Evolutionary conservation across 2,113 vertebrate species (phyloP).

Genomic region (Mellivora capensis): DNA sequence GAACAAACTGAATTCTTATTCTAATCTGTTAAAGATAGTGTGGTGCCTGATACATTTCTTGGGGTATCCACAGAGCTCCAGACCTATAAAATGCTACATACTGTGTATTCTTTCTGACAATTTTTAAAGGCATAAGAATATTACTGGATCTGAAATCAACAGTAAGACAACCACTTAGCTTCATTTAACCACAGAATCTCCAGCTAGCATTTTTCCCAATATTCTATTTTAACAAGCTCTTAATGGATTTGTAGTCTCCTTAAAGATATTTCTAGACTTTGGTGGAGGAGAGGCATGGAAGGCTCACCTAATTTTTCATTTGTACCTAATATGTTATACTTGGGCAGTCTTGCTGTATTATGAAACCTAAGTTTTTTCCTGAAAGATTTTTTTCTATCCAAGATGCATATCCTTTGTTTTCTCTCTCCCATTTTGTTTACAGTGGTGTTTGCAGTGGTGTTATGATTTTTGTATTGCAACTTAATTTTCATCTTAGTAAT

Average conservation of each 20-base stretch:
- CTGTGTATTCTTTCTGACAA: background rate
- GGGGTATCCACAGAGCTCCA: background rate
- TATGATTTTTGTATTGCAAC: background rate
- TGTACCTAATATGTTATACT: background rate
- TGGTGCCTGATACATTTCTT: background rate
- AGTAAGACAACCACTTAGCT: conserved; percentile 1
- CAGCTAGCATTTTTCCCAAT: background rate
- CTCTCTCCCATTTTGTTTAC: background rate
- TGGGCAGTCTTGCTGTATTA: conserved; percentile 10
- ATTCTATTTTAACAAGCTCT: background rate
- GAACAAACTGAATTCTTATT: background rate
- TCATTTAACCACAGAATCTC: background rate
- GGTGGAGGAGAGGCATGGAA: background rate
- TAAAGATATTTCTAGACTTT: conserved; percentile 32
- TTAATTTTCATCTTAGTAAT: conserved; percentile 7
- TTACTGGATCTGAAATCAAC: background rate
- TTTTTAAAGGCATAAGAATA: background rate
- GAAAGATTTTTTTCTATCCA: conserved; percentile 4
- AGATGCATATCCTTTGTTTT: background rate
- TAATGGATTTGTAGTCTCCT: background rate
- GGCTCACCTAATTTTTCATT: conserved; percentile 19
- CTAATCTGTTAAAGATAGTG: background rate
- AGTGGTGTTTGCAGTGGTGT: background rate
- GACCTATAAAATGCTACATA: background rate
- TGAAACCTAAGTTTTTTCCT: background rate